phyloP scores from a whole-genome alignment of 2,113 vertebrate species.

The Marcusenius ussheri region DNA sequence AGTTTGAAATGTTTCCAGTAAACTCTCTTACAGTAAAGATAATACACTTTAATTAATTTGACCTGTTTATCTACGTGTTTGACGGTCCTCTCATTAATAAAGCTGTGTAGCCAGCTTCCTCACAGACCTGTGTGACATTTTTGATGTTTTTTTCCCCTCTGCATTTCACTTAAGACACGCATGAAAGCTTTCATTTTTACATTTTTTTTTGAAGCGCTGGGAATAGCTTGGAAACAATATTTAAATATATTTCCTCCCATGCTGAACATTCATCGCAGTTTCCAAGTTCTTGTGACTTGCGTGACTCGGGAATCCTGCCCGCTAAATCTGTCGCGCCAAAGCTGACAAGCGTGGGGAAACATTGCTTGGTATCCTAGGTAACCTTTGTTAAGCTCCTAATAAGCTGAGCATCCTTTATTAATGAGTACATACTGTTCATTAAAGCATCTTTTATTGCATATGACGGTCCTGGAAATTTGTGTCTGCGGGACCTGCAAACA shows the following conservation, averaged over 20 bases:
- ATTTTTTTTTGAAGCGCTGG: not conserved
- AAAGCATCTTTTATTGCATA: not conserved
- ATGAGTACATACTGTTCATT: not conserved
- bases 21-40: not conserved
- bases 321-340: not conserved
- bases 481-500: not conserved
- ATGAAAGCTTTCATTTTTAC: not conserved
- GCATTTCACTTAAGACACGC: not conserved
- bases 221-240: too few relatives aligned
- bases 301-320: not conserved
- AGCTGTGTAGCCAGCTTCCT: not conserved
- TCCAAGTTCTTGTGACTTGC: not conserved
- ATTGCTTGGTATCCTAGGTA: not conserved
- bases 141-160: not conserved
- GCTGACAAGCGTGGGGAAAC: not conserved
- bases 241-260: not conserved
- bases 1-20: not conserved
- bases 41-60: not conserved
- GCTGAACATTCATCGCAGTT: not conserved
- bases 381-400: not conserved
- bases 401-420: slow-evolving; percentile 4
- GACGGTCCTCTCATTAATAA: not conserved
- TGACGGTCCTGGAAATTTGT: not conserved
- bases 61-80: not conserved
- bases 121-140: not conserved